phyloP scores from a whole-genome alignment of 1,140 invertebrate genomes.

The Leucophenga varia region DNA sequence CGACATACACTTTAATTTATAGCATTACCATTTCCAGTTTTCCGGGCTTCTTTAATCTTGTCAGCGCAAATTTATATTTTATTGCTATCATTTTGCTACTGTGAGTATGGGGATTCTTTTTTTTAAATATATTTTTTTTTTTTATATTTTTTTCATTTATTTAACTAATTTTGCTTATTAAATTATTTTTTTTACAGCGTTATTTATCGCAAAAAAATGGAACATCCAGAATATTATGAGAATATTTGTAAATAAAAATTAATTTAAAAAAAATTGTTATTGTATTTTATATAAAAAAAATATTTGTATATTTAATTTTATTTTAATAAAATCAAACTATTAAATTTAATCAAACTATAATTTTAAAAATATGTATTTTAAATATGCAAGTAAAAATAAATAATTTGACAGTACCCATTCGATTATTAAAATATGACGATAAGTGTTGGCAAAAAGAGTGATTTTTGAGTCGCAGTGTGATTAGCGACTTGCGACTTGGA shows the following conservation, averaged over 20 bases:
- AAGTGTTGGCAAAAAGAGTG: too few relatives aligned
- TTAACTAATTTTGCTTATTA: conserved; percentile 1
- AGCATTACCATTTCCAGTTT: conserved; percentile 58
- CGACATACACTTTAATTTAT: conserved; percentile 66
- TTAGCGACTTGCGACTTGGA: too few relatives aligned
- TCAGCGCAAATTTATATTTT: conserved; percentile 56
- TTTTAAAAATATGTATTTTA: not conserved
- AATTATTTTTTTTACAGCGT: conserved; percentile 22
- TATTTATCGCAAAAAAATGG: conserved; percentile 30
- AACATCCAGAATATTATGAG: conserved; percentile 26
- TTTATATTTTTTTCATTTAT: not conserved
- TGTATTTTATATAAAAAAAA: not conserved
- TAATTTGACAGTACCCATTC: too few relatives aligned
- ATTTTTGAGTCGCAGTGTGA: too few relatives aligned
- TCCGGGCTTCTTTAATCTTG: conserved; percentile 61
- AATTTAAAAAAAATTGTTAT: conserved; percentile 1
- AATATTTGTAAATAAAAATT: conserved; percentile 32
- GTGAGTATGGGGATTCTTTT: conserved; percentile 51
- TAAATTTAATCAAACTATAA: not conserved
- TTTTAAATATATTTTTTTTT: not conserved
- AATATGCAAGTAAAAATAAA: not conserved
- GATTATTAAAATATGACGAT: too few relatives aligned
- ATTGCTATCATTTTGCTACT: conserved; percentile 51
- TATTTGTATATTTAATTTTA: not conserved
- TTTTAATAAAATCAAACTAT: not conserved